These are phyloP conservation scores for Exaiptasia diaphana DNA, from an alignment of 64 coral and sea anemone genomes.

Conservation along the genomic window DNA sequence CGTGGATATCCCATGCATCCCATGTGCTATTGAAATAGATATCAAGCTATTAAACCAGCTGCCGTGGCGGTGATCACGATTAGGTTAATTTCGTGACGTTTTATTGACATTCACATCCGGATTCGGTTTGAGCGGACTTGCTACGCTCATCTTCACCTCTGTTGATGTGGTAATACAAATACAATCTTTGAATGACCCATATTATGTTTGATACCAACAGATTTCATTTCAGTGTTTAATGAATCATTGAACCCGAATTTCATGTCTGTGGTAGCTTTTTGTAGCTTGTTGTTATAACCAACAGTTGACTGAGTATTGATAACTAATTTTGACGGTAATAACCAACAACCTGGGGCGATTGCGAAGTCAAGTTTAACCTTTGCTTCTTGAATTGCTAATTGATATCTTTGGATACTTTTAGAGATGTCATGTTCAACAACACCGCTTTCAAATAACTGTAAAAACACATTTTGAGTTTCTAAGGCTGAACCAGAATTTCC, in stretches of 20 bases:
- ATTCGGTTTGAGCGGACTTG: background rate
- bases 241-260: background rate
- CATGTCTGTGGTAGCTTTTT: background rate
- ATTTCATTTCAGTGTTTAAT: background rate
- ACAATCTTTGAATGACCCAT: too few species aligned
- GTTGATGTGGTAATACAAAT: background rate
- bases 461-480: background rate
- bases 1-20: too few species aligned
- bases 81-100: conserved; percentile 36
- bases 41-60: conserved; percentile 17
- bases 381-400: background rate
- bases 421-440: background rate
- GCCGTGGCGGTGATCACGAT: background rate
- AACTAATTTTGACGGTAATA: background rate
- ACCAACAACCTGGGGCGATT: background rate
- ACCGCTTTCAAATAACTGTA: background rate
- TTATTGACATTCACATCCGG: background rate
- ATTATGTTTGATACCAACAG: too few species aligned
- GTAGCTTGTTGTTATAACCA: background rate
- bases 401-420: background rate
- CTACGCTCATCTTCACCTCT: background rate
- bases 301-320: background rate
- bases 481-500: background rate
- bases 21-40: conserved; percentile 34
- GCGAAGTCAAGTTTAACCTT: background rate